These are phyloP conservation scores for Elegia similella DNA, from an alignment of 2,888 invertebrate genomes.

Conservation along the genomic window DNA sequence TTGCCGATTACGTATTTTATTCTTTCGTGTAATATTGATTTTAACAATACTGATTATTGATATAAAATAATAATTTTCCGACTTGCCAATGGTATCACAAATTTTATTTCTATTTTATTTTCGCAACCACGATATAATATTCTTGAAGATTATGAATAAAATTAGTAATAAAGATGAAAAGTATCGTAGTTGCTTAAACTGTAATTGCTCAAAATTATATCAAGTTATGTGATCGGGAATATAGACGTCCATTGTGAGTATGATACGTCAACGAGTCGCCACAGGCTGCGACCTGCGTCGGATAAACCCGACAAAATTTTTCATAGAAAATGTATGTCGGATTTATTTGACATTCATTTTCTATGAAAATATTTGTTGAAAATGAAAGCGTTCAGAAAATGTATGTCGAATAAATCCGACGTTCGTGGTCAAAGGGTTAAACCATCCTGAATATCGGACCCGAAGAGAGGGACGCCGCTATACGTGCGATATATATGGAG, in stretches of 20 bases:
- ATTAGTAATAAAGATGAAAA: slow-evolving; percentile 7
- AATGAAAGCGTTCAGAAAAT: no score
- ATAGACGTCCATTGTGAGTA: slow-evolving; percentile 41
- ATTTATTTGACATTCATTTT: no score
- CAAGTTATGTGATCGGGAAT: slow-evolving; percentile 44
- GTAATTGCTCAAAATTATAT: slow-evolving; percentile 62
- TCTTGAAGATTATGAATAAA: slow-evolving; percentile 7
- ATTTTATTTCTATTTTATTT: slow-evolving; percentile 31
- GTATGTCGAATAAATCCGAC: no score
- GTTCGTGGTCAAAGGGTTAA: no score
- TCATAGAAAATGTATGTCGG: no score
- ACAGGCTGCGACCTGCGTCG: no score
- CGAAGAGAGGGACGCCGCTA: no score
- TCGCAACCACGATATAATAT: slow-evolving; percentile 15
- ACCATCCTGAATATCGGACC: no score
- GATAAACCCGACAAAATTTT: no score
- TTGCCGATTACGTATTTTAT: slow-evolving; percentile 62
- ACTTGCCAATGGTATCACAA: slow-evolving; percentile 70
- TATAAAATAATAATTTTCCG: slow-evolving; percentile 22
- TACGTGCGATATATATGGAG: no score
- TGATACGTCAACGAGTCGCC: background rate
- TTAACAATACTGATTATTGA: slow-evolving; percentile 22
- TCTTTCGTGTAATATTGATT: slow-evolving; percentile 34
- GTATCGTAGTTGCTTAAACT: slow-evolving; percentile 22
- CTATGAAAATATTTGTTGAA: no score